Evolutionary conservation across 1,140 invertebrate genomes (phyloP), one percentile per base, ranked within the genome.

Genomic region (Ips nitidus): DNA sequence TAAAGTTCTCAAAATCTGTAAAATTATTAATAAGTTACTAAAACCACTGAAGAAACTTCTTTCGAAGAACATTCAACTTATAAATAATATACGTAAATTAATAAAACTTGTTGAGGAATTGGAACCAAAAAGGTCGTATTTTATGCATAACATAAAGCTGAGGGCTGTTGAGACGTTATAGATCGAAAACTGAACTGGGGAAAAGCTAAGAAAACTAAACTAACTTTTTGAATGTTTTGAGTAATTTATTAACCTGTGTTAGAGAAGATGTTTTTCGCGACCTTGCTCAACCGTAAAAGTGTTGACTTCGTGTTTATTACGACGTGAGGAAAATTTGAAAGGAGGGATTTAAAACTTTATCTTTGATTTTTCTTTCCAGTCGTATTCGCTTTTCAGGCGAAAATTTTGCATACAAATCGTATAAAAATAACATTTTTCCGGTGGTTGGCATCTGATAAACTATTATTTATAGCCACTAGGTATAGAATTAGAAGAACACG

Each of bases 71-170:
- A 50, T 50, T 22, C 45, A 50, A 50, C 45, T 50, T 50, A 50
- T 50, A 50, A 50, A 50, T 50, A 50, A 50, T 50, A 50, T 50
- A 50, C 22, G 7, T 50, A 50, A 50, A 50, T 50, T 50, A 50
- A 50, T 50, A 50, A 22, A 50, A 50, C 45, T 50, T 50, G 45
- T 50, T 50, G 45, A 50, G 45, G 45, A 6, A 50, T 50, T 50
- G 45, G 45, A 50, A 50, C 45, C 45, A 50, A 50, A 22, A 22
- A 50, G 22, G 45, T 50, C 45, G 22, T 50, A 50, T 50, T 50
- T 50, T 50, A 50, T 50, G 45, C 45, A 50, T 50, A 22, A 22
- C 22, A 50, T 8, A 50, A 50, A 8, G 22, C 45, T 22, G 22
- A 50, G 45, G 45, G 22, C 45, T 22, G 6, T 50, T 50, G 22